These are phyloP conservation scores for Drosophila nigrodunni DNA, from an alignment of 1,140 invertebrate species.

Conservation along the genomic window DNA sequence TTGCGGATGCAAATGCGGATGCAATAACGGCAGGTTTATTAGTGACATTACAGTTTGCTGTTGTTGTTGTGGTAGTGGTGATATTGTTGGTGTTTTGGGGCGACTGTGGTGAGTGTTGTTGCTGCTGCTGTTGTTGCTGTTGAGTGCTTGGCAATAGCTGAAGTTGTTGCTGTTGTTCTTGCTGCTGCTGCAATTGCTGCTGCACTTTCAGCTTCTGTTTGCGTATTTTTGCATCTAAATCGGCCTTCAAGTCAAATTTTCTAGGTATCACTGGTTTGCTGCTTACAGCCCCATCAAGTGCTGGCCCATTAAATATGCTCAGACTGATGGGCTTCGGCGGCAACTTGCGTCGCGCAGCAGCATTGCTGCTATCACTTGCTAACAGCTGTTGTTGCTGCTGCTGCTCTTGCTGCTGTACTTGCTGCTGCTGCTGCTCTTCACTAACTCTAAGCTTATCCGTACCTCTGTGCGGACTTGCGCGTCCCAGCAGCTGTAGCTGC, in stretches of 20 bases:
- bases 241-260: slow-evolving; percentile 80
- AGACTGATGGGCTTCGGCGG: slow-evolving; percentile 74
- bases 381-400: slow-evolving; percentile 34
- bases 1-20: slow-evolving; percentile 53
- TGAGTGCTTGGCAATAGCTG: slow-evolving; percentile 53
- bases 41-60: slow-evolving; percentile 79
- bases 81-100: slow-evolving; percentile 58
- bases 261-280: slow-evolving; percentile 63
- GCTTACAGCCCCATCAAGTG: slow-evolving; percentile 31
- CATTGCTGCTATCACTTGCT: slow-evolving; percentile 39
- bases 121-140: slow-evolving; percentile 13
- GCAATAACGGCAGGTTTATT: slow-evolving; percentile 68
- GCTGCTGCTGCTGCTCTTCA: slow-evolving; percentile 48
- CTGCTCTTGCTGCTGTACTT: slow-evolving; percentile 33
- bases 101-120: slow-evolving; percentile 72
- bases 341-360: slow-evolving; percentile 61
- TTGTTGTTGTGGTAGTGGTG: slow-evolving; percentile 35
- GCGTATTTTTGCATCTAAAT: slow-evolving; percentile 80
- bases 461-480: slow-evolving; percentile 72
- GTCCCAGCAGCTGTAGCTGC: slow-evolving; percentile 78
- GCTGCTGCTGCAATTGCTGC: slow-evolving; percentile 69
- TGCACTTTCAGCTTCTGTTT: slow-evolving; percentile 76
- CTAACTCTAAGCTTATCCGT: slow-evolving; percentile 63
- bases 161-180: slow-evolving; percentile 50
- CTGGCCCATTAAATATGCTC: slow-evolving; percentile 71